phyloP scores from a whole-genome alignment of 2,888 invertebrate species.

The Drosophila robusta region DNA sequence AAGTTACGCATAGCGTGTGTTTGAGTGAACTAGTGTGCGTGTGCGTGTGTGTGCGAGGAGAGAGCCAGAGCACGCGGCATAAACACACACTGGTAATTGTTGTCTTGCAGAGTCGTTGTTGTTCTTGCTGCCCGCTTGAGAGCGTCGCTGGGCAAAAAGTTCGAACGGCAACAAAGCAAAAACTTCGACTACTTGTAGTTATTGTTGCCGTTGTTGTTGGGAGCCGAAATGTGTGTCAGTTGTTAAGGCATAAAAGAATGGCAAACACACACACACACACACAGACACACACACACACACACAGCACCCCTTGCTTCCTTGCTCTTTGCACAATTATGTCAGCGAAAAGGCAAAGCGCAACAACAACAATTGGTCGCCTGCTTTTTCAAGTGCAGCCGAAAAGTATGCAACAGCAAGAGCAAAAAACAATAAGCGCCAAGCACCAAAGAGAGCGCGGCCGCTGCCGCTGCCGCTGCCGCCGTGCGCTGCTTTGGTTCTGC shows the following conservation, averaged over 20 bases:
- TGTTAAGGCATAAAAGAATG: constrained; percentile 32
- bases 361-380: constrained; percentile 50
- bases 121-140: not conserved
- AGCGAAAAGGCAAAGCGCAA: constrained; percentile 29
- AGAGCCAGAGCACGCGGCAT: constrained; percentile 40
- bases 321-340: constrained; percentile 61
- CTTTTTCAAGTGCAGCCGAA: constrained; percentile 61
- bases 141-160: constrained; percentile 15
- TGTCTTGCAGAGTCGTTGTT: constrained; percentile 34
- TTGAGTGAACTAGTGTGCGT: not conserved
- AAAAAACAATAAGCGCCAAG: constrained; percentile 11
- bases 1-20: constrained; percentile 23
- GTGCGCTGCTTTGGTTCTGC: constrained; percentile 5
- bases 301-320: not conserved
- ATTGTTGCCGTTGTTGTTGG: constrained; percentile 2
- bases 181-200: constrained; percentile 34
- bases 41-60: not conserved
- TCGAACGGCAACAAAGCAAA: constrained; percentile 21
- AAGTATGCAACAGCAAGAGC: constrained; percentile 38
- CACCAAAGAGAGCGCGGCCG: constrained; percentile 24
- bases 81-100: constrained; percentile 73
- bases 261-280: not conserved
- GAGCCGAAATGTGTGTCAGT: constrained; percentile 64
- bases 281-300: not conserved
- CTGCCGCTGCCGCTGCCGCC: constrained; percentile 1